Base-by-base conservation (phyloP, 1,140 invertebrate species). In the Calosoma granatense region DNA sequence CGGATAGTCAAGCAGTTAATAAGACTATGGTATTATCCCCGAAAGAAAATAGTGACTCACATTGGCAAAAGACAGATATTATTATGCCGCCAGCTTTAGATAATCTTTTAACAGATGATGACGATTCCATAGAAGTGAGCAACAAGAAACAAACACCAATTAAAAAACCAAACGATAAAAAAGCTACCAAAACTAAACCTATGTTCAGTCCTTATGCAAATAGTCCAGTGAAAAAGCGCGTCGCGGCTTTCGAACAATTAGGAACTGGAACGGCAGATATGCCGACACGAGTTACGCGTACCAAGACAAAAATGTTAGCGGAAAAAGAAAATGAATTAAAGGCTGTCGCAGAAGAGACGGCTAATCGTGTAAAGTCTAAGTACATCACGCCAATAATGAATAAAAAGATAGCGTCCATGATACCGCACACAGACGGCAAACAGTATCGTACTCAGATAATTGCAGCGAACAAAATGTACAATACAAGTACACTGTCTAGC, bases 161-260 rank as follows among this genome's bases (percentile, higher is more conserved):
- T 21, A 62, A 61, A 20, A 57, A 17, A 20, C 52, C 23, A 9
- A 11, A 9, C 22, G 3, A 56, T 19, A 51, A 59, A 57, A 21
- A 11, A 36, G 3, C 12, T 12, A 17, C 17, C 15, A 47, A 47
- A 47, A 47, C 19, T 6, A 68, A 68, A 51, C 61, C 67, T 39
- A 58, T 70, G 15, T 76, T 74, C 39, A 82, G 79, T 72, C 79
- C 81, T 2, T 79, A 77, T 55, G 67, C 74, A 1, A 78, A 78
- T 53, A 79, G 80, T 58, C 80, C 80, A 0, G 76, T 82, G 19
- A 82, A 81, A 60, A 78, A 80, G 63, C 74, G 78, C 19, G 79
- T 83, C 0, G 76, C 81, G 59, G 81, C 81, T 1, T 83, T 82
- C 59, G 81, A 82, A 59, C 78, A 81, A 61, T 56, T 60, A 12